These are phyloP conservation scores for mouse (Mus musculus) DNA, from an alignment of 2,113 vertebrate species.

Conservation along the genomic window GRCm39 chr12:45854501-45855000, in stretches of 20 bases:
- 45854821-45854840: not conserved
- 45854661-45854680: not conserved
- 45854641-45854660: not conserved
- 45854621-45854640: constrained; percentile 17
- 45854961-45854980: too few relatives aligned
- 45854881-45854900: too few relatives aligned
- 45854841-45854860: too few relatives aligned
- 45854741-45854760: not conserved
- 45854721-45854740: constrained; percentile 24
- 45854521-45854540: not conserved
- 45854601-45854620: constrained; percentile 34
- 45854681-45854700: not conserved
- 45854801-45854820: not conserved
- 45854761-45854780: not conserved
- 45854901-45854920: too few relatives aligned
- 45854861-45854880: too few relatives aligned
- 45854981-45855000: too few relatives aligned
- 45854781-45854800: not conserved
- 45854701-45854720: constrained; percentile 39
- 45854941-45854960: too few relatives aligned
- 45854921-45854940: too few relatives aligned
- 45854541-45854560: constrained; percentile 9
- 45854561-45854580: constrained; percentile 21
- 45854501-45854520: not conserved
- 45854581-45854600: constrained; percentile 3